Evolutionary conservation across 2,797 vertebrate genomes (phyloP).

Genomic region (Microhierax caerulescens): DNA sequence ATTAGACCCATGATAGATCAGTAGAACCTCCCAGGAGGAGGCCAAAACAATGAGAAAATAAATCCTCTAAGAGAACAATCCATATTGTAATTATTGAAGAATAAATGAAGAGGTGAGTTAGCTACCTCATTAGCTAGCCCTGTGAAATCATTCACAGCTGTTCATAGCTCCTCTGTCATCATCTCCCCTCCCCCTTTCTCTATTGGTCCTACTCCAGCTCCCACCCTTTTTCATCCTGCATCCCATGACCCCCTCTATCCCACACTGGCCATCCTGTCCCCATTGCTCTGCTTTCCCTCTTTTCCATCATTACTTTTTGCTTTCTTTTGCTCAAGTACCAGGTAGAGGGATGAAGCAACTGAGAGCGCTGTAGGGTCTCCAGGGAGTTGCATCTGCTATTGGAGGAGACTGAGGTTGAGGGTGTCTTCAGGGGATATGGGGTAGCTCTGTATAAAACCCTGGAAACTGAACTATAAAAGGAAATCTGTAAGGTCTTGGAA

Average conservation of each 20-base stretch:
- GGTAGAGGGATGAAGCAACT: background rate
- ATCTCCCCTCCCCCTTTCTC: background rate
- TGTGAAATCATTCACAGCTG: background rate
- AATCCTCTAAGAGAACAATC: background rate
- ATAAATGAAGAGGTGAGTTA: background rate
- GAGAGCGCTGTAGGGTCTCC: background rate
- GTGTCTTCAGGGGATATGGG: background rate
- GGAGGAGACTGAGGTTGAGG: background rate
- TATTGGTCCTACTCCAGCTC: background rate
- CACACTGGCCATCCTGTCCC: fast-evolving
- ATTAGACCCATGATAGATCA: background rate
- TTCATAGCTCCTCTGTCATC: background rate
- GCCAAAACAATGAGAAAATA: background rate
- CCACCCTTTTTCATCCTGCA: background rate
- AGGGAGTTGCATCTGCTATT: background rate
- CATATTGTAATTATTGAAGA: background rate
- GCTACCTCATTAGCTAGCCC: background rate
- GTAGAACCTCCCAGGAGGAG: background rate
- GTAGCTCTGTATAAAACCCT: background rate
- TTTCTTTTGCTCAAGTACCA: background rate
- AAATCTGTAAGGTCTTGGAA: background rate
- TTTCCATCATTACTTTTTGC: background rate
- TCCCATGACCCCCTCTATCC: too few relatives aligned
- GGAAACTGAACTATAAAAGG: background rate
- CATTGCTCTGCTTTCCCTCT: background rate